phyloP scores from a whole-genome alignment of 1,140 invertebrate species.

The Medauroidea extradentata region DNA sequence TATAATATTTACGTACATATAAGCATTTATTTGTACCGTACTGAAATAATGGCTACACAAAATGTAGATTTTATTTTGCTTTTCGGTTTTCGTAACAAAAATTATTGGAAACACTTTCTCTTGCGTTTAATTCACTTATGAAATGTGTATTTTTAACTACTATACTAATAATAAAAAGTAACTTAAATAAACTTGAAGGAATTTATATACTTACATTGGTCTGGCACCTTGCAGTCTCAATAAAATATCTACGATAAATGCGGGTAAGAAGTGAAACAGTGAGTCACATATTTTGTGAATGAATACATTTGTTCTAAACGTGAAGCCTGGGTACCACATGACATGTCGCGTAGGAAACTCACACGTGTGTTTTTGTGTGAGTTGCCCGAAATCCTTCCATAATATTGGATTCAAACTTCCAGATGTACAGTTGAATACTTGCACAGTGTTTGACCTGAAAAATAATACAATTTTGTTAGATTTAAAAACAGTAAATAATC shows the following conservation, averaged over 20 bases:
- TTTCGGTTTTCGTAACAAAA: not conserved
- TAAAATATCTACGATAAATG: constrained; percentile 69
- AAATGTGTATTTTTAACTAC: not conserved
- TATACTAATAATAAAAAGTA: not conserved
- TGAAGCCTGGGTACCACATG: constrained; percentile 82
- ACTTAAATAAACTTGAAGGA: not conserved
- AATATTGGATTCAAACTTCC: constrained; percentile 75
- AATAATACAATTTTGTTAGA: too few relatives aligned
- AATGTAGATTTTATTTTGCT: not conserved
- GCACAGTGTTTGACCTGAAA: constrained; percentile 52
- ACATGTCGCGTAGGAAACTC: constrained; percentile 74
- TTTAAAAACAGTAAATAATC: too few relatives aligned
- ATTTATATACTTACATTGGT: constrained; percentile 60
- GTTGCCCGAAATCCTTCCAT: constrained; percentile 72
- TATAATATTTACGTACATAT: too few relatives aligned
- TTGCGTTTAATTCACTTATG: not conserved
- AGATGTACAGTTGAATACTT: constrained; percentile 90
- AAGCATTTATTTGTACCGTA: too few relatives aligned
- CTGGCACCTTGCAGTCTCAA: constrained; percentile 65
- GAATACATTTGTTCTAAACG: constrained; percentile 66
- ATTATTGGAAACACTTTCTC: too few relatives aligned
- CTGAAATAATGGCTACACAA: not conserved
- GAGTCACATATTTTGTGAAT: constrained; percentile 67
- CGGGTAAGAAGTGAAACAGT: constrained; percentile 72
- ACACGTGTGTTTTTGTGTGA: constrained; percentile 64